A percentile compares a stretch with the other conserved stretches of the same genome.
These are phyloP conservation scores for Taurulus bubalis DNA, from an alignment of 2,113 vertebrate species.

Conservation along the genomic window DNA sequence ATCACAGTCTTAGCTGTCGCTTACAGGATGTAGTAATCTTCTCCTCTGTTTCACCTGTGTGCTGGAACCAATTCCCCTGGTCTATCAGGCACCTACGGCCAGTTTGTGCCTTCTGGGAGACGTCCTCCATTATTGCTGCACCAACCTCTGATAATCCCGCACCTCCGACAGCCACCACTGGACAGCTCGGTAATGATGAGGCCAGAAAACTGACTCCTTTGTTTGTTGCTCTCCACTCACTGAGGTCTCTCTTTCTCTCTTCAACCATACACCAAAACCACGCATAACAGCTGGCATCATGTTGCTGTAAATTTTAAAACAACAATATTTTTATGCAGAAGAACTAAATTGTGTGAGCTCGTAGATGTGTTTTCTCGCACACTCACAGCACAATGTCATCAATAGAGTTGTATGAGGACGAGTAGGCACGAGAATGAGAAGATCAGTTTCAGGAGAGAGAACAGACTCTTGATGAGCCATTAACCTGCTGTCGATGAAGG, in stretches of 20 bases:
- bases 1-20: background rate
- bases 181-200: constrained; percentile 44
- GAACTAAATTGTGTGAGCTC: background rate
- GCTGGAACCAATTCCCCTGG: constrained; percentile 38
- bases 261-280: constrained; percentile 21
- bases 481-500: constrained; percentile 75
- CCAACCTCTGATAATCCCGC: constrained; percentile 59
- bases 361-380: background rate
- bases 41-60: constrained; percentile 30
- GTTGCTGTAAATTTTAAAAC: background rate
- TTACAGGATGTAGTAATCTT: constrained; percentile 9
- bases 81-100: constrained; percentile 35
- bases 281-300: background rate
- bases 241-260: constrained; percentile 19
- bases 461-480: constrained; percentile 78
- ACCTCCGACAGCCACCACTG: constrained; percentile 41
- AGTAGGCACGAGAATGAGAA: constrained; percentile 58
- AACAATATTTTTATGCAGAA: background rate
- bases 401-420: constrained; percentile 44
- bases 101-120: constrained; percentile 57
- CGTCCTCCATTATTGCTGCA: constrained; percentile 58
- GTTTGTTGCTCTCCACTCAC: constrained; percentile 35
- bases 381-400: constrained; percentile 44
- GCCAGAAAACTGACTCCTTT: constrained; percentile 45
- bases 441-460: constrained; percentile 69